Conservation (phyloP, 1,140 invertebrate species). For the Aphis craccivora region DNA sequence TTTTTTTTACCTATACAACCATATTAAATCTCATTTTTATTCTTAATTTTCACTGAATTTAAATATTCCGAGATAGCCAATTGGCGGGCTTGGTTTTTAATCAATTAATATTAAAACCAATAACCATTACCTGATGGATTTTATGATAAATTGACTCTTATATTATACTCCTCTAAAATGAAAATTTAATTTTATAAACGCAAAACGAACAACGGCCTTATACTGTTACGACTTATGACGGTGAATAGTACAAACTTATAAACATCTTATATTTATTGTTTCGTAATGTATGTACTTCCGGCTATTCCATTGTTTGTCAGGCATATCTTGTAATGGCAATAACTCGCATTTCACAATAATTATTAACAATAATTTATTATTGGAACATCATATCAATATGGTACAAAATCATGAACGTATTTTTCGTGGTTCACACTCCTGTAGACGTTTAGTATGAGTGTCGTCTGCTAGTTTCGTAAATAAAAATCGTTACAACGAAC, state of each 20-base stretch:
- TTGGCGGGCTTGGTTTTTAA: background rate
- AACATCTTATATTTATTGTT: constrained; percentile 1
- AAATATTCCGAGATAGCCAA: background rate
- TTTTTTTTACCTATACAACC: background rate
- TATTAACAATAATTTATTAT: background rate
- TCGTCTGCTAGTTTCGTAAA: background rate
- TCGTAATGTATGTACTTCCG: background rate
- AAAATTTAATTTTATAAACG: background rate
- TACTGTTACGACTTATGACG: background rate
- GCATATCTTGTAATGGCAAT: background rate
- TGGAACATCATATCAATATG: background rate
- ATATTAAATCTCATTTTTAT: background rate
- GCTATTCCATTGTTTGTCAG: background rate
- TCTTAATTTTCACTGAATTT: background rate
- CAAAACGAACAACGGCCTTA: background rate
- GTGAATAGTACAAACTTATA: background rate
- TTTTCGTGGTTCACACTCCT: background rate
- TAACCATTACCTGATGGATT: too few species aligned
- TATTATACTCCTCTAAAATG: background rate
- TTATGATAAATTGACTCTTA: too few species aligned
- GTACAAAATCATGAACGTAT: background rate
- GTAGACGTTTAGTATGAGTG: background rate
- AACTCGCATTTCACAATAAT: background rate
- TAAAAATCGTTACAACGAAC: background rate
- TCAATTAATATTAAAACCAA: background rate